Evolutionary conservation across 2,797 vertebrate genomes (phyloP).

Genomic region (Pipistrellus kuhlii): DNA sequence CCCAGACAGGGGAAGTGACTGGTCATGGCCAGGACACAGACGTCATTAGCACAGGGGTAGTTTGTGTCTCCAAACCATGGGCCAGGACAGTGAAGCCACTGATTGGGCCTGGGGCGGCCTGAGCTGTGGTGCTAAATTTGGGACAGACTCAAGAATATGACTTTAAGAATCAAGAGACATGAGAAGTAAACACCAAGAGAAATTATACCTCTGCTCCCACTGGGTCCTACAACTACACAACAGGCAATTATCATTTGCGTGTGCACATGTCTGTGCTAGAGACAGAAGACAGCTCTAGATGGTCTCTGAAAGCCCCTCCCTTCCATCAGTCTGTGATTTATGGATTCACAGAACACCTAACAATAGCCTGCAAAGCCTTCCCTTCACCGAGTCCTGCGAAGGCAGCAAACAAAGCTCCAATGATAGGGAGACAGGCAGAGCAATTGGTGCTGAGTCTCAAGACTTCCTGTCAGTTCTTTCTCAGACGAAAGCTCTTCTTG

Average conservation of each 20-base stretch:
- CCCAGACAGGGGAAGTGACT: not conserved
- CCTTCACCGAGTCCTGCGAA: not conserved
- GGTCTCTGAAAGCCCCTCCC: slow-evolving; percentile 29
- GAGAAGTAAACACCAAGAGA: not conserved
- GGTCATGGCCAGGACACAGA: not conserved
- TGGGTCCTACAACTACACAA: not conserved
- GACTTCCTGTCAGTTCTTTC: slow-evolving; percentile 16
- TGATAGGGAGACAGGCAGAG: not conserved
- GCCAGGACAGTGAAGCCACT: not conserved
- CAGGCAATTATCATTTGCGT: not conserved
- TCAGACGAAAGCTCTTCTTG: slow-evolving; percentile 17
- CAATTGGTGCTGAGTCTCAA: not conserved
- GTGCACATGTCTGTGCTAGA: not conserved
- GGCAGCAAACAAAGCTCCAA: not conserved
- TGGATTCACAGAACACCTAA: slow-evolving; percentile 24
- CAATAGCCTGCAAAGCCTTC: slow-evolving; percentile 46
- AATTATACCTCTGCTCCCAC: not conserved
- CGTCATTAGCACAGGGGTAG: not conserved
- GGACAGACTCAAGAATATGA: not conserved
- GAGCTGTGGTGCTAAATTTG: not conserved
- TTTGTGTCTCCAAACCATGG: not conserved
- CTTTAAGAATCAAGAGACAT: not conserved
- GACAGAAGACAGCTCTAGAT: not conserved
- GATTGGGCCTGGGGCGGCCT: not conserved
- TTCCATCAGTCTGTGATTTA: slow-evolving; percentile 17